phyloP scores from a whole-genome alignment of 2,113 vertebrate genomes.

The Melanotaenia duboulayi region DNA sequence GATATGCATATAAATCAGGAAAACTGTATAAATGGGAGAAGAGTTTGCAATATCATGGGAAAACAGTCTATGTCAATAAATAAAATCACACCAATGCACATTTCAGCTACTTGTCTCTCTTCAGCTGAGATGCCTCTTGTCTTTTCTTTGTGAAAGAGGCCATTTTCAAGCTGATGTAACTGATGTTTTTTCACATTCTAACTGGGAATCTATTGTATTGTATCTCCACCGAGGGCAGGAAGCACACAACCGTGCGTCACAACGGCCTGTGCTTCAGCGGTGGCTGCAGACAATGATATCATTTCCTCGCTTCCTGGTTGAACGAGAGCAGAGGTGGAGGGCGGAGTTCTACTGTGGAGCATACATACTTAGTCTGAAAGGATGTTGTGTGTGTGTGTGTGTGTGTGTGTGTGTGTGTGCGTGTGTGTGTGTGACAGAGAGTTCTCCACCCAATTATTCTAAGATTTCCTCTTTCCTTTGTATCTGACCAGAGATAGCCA shows the following conservation, averaged over 20 bases:
- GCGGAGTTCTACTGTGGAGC: slow-evolving; percentile 20
- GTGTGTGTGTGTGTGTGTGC: not conserved
- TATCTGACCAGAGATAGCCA: slow-evolving; percentile 8
- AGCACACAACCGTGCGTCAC: slow-evolving; percentile 52
- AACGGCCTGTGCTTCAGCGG: slow-evolving; percentile 6
- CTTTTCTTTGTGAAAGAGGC: slow-evolving; percentile 36
- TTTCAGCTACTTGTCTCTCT: slow-evolving; percentile 1
- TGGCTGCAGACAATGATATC: slow-evolving; percentile 67
- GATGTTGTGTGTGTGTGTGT: slow-evolving; percentile 19
- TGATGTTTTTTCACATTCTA: slow-evolving; percentile 24
- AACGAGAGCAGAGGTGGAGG: slow-evolving; percentile 16
- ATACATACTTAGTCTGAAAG: slow-evolving; percentile 41
- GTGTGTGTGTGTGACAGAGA: not conserved
- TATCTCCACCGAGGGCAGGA: slow-evolving; percentile 40
- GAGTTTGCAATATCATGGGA: not conserved
- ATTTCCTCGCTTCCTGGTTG: slow-evolving; percentile 63
- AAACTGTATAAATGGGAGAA: not conserved
- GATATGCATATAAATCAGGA: not conserved
- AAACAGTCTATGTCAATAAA: not conserved
- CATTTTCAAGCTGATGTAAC: slow-evolving; percentile 32
- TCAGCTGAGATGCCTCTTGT: not conserved
- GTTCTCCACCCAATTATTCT: slow-evolving; percentile 48
- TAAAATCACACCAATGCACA: not conserved
- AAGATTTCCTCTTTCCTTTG: slow-evolving; percentile 58
- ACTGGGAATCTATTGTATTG: slow-evolving; percentile 73